Conservation (phyloP, 1,140 invertebrate genomes). For the Formica selysi region DNA sequence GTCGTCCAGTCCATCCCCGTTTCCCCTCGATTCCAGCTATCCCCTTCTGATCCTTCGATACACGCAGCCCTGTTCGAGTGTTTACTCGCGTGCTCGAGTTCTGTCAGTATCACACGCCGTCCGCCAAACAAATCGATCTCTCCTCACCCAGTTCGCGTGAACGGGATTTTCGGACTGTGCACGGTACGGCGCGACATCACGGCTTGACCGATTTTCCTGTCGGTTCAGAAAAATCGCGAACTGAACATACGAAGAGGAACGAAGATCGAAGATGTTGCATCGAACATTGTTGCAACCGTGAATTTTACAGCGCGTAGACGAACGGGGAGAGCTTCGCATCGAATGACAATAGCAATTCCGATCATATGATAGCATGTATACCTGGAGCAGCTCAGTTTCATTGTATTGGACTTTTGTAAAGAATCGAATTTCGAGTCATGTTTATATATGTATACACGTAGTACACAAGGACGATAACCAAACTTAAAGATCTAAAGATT, state of each 20-base stretch:
- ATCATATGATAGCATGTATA: neutral
- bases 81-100: slow-evolving; percentile 75
- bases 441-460: neutral
- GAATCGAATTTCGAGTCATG: slow-evolving; percentile 3
- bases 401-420: neutral
- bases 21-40: neutral
- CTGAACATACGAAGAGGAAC: neutral
- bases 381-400: neutral
- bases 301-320: neutral
- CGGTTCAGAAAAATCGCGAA: neutral
- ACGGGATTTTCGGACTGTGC: slow-evolving; percentile 6
- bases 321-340: neutral
- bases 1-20: too few relatives aligned
- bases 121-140: slow-evolving; percentile 74
- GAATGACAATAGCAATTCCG: neutral
- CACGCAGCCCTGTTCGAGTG: slow-evolving; percentile 53
- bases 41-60: neutral
- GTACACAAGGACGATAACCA: too few relatives aligned
- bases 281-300: neutral
- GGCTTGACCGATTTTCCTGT: slow-evolving; percentile 48
- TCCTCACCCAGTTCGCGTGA: slow-evolving; percentile 44
- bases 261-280: neutral
- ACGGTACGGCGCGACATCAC: neutral
- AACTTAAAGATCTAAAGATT: neutral
- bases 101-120: slow-evolving; percentile 71